A percentile compares a stretch with the other conserved stretches of the same genome.
phyloP scores from a whole-genome alignment of 2,797 vertebrate genomes.

The Rousettus madagascariensis region DNA sequence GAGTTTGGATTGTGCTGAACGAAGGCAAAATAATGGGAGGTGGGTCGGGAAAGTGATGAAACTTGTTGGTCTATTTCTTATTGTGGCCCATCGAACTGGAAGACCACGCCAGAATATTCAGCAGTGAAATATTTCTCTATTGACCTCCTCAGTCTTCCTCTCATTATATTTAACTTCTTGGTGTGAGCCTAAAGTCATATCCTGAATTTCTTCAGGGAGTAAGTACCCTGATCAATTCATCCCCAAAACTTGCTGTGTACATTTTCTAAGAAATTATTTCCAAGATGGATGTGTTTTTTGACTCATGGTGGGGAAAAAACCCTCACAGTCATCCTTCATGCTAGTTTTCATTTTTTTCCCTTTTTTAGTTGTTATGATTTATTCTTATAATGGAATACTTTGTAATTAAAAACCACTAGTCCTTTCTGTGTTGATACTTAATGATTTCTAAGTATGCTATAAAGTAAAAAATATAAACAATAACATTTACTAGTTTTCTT shows the following conservation, averaged over 20 bases:
- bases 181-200: not conserved
- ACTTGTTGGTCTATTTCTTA: not conserved
- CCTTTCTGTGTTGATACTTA: not conserved
- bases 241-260: not conserved
- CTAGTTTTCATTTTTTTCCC: not conserved
- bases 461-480: not conserved
- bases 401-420: not conserved
- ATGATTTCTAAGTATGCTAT: not conserved
- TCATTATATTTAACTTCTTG: not conserved
- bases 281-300: not conserved
- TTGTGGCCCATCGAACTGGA: not conserved
- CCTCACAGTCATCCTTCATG: not conserved
- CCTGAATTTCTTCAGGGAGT: not conserved
- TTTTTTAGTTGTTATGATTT: not conserved
- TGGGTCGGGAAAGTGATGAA: not conserved
- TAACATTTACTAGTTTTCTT: not conserved
- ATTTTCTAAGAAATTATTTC: constrained; percentile 10
- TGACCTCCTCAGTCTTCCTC: not conserved
- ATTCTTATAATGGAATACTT: not conserved
- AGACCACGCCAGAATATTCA: not conserved
- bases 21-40: not conserved
- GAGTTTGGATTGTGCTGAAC: not conserved
- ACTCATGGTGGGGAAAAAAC: not conserved
- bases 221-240: not conserved
- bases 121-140: not conserved